phyloP scores from a whole-genome alignment of 2,888 invertebrate species.

The Cosmopolites sordidus region DNA sequence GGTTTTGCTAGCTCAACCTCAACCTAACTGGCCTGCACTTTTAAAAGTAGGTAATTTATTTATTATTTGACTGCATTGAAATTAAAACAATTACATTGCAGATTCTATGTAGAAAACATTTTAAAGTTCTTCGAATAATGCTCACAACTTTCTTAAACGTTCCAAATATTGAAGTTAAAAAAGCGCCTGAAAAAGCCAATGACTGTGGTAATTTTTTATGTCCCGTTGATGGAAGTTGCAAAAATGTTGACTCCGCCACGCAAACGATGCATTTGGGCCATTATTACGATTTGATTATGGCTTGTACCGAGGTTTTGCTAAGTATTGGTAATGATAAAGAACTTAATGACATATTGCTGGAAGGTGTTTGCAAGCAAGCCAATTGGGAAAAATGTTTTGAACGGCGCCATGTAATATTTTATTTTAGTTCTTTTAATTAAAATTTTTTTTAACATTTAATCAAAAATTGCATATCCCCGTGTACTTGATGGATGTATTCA shows the following conservation, averaged over 20 bases:
- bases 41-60: slow-evolving; percentile 56
- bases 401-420: slow-evolving; percentile 60
- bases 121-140: slow-evolving; percentile 58
- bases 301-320: slow-evolving; percentile 61
- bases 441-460: too few relatives aligned
- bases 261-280: slow-evolving; percentile 30
- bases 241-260: slow-evolving; percentile 35
- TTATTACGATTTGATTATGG: slow-evolving; percentile 58
- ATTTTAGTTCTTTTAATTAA: too few relatives aligned
- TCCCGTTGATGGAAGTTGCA: slow-evolving; percentile 57
- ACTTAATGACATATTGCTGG: slow-evolving; percentile 60
- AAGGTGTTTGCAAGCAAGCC: slow-evolving; percentile 54
- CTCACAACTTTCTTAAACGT: slow-evolving; percentile 53
- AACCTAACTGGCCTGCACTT: slow-evolving; percentile 71
- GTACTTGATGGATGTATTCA: too few relatives aligned
- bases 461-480: too few relatives aligned
- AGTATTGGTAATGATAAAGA: slow-evolving; percentile 61
- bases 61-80: background rate
- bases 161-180: slow-evolving; percentile 33
- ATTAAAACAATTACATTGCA: slow-evolving; percentile 39
- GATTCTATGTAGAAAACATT: slow-evolving; percentile 70
- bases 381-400: slow-evolving; percentile 72
- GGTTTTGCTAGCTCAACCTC: slow-evolving; percentile 71
- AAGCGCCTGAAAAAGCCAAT: slow-evolving; percentile 28
- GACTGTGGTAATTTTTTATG: slow-evolving; percentile 68